phyloP scores from a whole-genome alignment of 2,113 vertebrate genomes.

The Gallinago undulata region DNA sequence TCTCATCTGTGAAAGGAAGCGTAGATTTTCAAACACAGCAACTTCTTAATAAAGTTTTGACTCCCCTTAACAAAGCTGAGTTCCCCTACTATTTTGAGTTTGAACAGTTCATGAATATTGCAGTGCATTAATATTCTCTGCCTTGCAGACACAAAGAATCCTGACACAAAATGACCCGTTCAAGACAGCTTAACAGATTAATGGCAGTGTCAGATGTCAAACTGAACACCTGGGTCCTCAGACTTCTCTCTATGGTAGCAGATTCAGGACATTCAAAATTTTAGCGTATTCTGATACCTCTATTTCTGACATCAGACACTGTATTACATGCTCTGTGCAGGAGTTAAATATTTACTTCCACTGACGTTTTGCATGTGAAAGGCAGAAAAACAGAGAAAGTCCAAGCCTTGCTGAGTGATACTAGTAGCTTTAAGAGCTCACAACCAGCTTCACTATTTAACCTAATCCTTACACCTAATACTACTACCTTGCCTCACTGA shows the following conservation, averaged over 20 bases:
- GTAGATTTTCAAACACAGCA: background rate
- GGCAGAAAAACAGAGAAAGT: background rate
- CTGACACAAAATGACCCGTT: background rate
- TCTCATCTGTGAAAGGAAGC: background rate
- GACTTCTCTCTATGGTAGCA: background rate
- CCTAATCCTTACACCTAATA: background rate
- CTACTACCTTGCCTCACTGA: background rate
- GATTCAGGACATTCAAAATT: background rate
- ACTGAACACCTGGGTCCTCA: background rate
- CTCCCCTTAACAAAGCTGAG: background rate
- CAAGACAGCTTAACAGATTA: background rate
- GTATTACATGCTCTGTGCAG: background rate
- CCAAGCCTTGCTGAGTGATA: background rate
- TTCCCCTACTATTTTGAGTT: background rate
- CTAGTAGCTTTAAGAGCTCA: background rate
- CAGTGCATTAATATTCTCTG: background rate
- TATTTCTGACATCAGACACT: background rate
- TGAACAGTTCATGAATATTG: background rate
- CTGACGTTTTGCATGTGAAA: background rate
- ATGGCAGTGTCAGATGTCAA: background rate
- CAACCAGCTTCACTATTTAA: background rate
- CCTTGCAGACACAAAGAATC: background rate
- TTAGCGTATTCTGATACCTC: background rate
- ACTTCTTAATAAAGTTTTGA: background rate
- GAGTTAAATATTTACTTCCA: background rate